Evolutionary conservation across 2,113 vertebrate species (phyloP).

Genomic region (Deroptyus accipitrinus): DNA sequence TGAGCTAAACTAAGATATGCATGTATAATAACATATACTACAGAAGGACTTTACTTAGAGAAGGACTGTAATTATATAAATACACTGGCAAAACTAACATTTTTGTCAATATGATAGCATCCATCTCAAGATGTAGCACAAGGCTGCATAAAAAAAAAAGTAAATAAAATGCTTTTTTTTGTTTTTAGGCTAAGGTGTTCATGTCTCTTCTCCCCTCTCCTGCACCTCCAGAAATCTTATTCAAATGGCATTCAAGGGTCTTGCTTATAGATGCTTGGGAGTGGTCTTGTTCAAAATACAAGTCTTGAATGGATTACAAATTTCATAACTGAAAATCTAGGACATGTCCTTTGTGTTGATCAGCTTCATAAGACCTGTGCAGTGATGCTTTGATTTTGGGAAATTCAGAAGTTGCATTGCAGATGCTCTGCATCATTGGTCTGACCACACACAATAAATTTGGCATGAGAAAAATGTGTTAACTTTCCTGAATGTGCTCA

Average conservation of each 20-base stretch:
- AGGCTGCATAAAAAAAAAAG: background rate
- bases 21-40: background rate
- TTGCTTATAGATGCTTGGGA: background rate
- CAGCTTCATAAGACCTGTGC: background rate
- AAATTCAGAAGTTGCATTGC: background rate
- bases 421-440: background rate
- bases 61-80: background rate
- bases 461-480: background rate
- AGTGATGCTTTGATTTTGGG: background rate
- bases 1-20: background rate
- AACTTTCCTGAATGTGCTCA: background rate
- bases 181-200: fast-evolving
- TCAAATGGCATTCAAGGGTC: background rate
- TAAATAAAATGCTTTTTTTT: background rate
- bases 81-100: background rate
- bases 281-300: background rate
- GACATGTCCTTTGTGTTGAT: background rate
- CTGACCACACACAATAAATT: background rate
- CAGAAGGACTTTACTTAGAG: background rate
- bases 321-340: background rate
- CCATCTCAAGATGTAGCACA: background rate
- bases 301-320: background rate
- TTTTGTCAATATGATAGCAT: background rate
- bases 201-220: background rate
- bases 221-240: background rate